phyloP scores from a whole-genome alignment of 2,113 vertebrate genomes.

The Andinoacara biseriatus region DNA sequence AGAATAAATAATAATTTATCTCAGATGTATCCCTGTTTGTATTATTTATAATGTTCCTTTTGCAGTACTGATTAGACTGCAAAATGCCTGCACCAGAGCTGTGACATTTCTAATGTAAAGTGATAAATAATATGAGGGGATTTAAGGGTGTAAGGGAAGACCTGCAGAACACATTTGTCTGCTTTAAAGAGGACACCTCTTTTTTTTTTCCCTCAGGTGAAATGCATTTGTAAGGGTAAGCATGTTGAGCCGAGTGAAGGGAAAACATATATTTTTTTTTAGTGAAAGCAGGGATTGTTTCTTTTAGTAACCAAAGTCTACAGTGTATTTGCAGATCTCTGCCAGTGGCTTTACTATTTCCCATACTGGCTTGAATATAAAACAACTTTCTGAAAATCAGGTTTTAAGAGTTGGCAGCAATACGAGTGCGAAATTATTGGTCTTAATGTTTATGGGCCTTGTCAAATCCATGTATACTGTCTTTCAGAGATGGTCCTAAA shows the following conservation, averaged over 20 bases:
- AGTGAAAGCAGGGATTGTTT: background rate
- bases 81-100: conserved; percentile 27
- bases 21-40: conserved; percentile 44
- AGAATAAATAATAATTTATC: conserved; percentile 50
- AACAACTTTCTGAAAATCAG: background rate
- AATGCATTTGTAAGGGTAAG: conserved; percentile 29
- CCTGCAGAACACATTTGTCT: conserved; percentile 1
- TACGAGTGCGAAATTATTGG: background rate
- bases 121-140: conserved; percentile 21
- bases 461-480: background rate
- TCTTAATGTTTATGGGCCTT: background rate
- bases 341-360: background rate
- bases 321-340: background rate
- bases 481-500: no score
- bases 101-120: conserved; percentile 36
- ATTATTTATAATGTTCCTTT: conserved; percentile 38
- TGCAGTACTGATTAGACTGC: conserved; percentile 32
- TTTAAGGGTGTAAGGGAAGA: background rate
- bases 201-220: conserved; percentile 1
- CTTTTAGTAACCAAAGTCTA: background rate
- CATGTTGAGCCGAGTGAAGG: background rate
- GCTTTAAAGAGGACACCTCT: conserved; percentile 4
- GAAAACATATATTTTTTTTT: background rate
- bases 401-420: background rate
- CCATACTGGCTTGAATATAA: background rate